phyloP scores from a whole-genome alignment of 2,797 vertebrate species.

The Carduelis carduelis region DNA sequence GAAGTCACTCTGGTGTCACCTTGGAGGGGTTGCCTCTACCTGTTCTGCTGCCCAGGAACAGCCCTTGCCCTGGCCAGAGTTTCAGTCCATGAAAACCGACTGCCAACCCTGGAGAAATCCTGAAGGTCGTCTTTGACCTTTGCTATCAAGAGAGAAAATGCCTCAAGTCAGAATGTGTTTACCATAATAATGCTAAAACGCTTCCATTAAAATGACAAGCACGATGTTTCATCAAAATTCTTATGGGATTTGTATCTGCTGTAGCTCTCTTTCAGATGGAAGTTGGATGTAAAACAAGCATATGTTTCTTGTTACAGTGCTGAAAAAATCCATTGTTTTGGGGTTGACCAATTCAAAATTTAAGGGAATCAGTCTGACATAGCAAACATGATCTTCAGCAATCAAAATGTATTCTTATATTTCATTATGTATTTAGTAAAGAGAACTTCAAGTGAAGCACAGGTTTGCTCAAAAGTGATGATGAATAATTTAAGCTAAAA shows the following conservation, averaged over 20 bases:
- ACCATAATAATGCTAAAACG: neutral
- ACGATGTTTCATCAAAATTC: constrained; percentile 8
- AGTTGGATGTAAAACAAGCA: constrained; percentile 51
- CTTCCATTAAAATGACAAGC: neutral
- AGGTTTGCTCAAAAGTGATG: neutral
- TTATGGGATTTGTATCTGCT: neutral
- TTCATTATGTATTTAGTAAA: neutral
- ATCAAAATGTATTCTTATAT: neutral
- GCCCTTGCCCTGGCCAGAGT: neutral
- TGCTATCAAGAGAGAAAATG: neutral
- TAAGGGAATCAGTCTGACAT: constrained; percentile 34
- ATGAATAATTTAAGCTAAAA: neutral
- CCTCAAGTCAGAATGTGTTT: constrained; percentile 15
- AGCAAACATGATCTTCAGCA: constrained; percentile 12
- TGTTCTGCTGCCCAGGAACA: neutral
- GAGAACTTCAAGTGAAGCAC: neutral
- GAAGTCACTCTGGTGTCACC: neutral
- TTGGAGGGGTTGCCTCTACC: neutral
- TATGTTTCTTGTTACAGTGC: constrained; percentile 52
- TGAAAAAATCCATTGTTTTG: constrained; percentile 33
- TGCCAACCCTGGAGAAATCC: neutral
- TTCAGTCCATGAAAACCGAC: neutral
- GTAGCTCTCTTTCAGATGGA: neutral
- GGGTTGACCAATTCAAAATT: constrained; percentile 8
- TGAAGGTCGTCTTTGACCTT: neutral